A percentile compares a stretch with the other conserved stretches of the same genome.
Evolutionary conservation across 2,113 vertebrate species (phyloP).

Genomic region (Ciconia stormi): DNA sequence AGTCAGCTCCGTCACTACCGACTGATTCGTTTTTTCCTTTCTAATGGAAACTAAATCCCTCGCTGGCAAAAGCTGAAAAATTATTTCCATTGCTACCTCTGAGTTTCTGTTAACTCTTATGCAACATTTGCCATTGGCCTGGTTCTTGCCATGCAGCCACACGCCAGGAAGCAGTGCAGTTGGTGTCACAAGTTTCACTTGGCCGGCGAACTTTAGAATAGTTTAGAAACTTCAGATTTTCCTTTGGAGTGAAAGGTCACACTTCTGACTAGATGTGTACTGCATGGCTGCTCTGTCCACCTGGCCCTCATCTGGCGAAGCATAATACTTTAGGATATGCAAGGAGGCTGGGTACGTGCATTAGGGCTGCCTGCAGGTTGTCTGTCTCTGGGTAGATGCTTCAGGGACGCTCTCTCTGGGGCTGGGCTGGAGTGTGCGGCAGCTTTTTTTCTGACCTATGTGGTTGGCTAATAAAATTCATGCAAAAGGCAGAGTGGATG

Average conservation of each 20-base stretch:
- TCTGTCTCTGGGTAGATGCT: neutral
- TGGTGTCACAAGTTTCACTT: neutral
- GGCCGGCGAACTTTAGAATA: neutral
- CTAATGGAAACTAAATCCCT: neutral
- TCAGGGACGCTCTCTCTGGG: neutral
- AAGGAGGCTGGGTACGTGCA: neutral
- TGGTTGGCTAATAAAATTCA: neutral
- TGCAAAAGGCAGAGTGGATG: neutral
- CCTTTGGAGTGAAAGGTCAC: neutral
- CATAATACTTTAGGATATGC: accelerated
- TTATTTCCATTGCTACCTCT: neutral
- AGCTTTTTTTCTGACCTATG: neutral
- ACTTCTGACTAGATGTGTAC: neutral
- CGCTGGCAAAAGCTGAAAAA: neutral
- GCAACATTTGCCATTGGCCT: neutral
- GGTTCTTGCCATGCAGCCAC: neutral
- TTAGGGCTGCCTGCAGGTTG: neutral
- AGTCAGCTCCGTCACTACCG: neutral
- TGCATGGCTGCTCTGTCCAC: accelerated
- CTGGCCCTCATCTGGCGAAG: neutral
- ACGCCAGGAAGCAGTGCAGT: no score
- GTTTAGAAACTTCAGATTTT: neutral
- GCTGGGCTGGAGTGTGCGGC: neutral
- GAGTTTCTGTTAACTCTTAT: neutral
- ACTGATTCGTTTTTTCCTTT: neutral